phyloP scores from a whole-genome alignment of 2,888 invertebrate genomes.

The Neocrepidodera transversa region DNA sequence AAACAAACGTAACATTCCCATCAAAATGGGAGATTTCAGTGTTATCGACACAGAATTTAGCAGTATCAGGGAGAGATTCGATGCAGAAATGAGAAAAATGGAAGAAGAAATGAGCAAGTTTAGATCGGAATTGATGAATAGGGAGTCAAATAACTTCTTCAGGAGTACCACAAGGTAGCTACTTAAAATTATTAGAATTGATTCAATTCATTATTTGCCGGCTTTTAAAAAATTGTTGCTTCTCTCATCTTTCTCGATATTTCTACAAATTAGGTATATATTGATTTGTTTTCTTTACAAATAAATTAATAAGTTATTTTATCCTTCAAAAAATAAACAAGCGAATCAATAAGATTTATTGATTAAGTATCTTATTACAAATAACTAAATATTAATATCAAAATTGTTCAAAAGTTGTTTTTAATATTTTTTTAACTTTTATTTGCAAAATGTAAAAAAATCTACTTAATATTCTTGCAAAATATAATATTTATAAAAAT shows the following conservation, averaged over 20 bases:
- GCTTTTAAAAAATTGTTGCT: background rate
- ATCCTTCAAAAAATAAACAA: too few relatives aligned
- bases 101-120: conserved; percentile 98
- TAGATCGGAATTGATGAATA: conserved; percentile 90
- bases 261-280: background rate
- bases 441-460: too few relatives aligned
- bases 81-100: conserved; percentile 97
- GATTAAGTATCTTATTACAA: background rate
- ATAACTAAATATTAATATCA: too few relatives aligned
- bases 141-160: conserved; percentile 91
- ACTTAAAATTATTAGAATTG: background rate
- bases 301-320: too few relatives aligned
- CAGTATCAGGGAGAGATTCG: conserved; percentile 93
- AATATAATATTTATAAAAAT: too few relatives aligned
- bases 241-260: conserved; percentile 7
- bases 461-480: too few relatives aligned
- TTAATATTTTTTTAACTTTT: too few relatives aligned
- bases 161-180: conserved; percentile 85
- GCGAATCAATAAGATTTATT: background rate
- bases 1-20: conserved; percentile 84
- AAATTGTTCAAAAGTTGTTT: too few relatives aligned
- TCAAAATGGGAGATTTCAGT: conserved; percentile 92
- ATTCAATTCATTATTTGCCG: background rate
- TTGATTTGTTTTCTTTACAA: conserved; percentile 16
- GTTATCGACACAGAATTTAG: conserved; percentile 97